Base-by-base conservation (phyloP, 2,888 invertebrate species). In the Hydroisotoma schaefferi region DNA sequence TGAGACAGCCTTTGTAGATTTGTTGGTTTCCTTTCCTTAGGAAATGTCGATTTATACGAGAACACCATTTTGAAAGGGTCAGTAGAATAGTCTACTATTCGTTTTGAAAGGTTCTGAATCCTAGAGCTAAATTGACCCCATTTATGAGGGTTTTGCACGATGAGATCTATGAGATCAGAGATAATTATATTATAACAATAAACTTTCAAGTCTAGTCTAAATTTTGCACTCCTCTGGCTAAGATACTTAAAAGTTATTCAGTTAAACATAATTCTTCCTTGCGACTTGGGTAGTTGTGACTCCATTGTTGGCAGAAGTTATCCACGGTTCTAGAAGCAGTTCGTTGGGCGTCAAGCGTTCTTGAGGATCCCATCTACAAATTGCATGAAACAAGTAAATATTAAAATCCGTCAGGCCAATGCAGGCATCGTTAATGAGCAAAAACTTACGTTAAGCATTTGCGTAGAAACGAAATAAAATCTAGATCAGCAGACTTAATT, bases 271-370 rank as follows among this genome's bases (percentile, higher is more conserved):
- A 57, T 69, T 67, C 55, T 69, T 69, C 49, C 69, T 53, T 43
- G 63, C 67, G 57, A 67, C 65, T 57, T 65, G 61, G 38, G 57
- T 67, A 57, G 69, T 63, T 8, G 23, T 37, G 10, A 18, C 26
- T n/a, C 25, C 27, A 33, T 29, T 23, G 28, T 25, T 25, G 26
- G 64, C 66, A 55, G 71, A 67, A n/a, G 69, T 70, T 26, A 70
- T 67, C 69, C 69, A 70, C n/a, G 69, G 69, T 47, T 67, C 61
- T 56, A 56, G 59, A n/a, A 65, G 57, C 37, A 65, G 94, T 76
- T 94, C 93, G 57, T 89, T 90, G 0, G 94, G 90, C 2, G 90
- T 93, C 85, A 94, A 86, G 67, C 94, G 85, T 65, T 88, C 87
- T 75, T 87, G 87, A 20, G 94, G 89, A 79, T 94, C 93, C 94